A percentile compares a stretch with the other conserved stretches of the same genome.
phyloP scores from a whole-genome alignment of 1,140 invertebrate genomes.

The Cardiocondyla obscurior region DNA sequence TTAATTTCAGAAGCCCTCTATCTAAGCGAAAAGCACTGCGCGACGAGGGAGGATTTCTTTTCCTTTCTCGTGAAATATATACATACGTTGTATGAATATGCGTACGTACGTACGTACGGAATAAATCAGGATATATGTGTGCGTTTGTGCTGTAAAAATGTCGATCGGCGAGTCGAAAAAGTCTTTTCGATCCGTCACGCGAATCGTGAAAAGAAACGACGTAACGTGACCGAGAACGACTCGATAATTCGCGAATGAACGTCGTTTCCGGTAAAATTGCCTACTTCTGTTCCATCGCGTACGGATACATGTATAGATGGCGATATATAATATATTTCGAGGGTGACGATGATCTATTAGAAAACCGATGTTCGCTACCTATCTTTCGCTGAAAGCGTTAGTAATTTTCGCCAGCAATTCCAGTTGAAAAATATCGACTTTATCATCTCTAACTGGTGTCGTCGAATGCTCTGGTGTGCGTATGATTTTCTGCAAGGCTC shows the following conservation, averaged over 20 bases:
- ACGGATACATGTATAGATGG: not conserved
- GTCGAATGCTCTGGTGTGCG: not conserved
- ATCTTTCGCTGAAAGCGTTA: constrained; percentile 7
- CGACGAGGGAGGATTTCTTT: constrained; percentile 29
- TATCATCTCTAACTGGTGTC: not conserved
- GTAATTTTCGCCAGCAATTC: constrained; percentile 13
- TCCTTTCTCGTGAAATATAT: not conserved
- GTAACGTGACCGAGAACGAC: constrained; percentile 2
- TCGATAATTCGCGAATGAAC: constrained; percentile 6
- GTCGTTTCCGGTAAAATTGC: constrained; percentile 11
- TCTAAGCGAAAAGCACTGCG: constrained; percentile 20
- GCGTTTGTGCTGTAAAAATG: constrained; percentile 1
- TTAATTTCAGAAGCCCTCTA: constrained; percentile 31
- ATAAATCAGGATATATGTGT: not conserved
- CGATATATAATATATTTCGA: not conserved
- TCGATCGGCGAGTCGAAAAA: not conserved
- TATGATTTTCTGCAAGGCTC: not conserved
- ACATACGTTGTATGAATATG: constrained; percentile 12
- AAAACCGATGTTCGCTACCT: constrained; percentile 19
- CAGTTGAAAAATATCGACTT: constrained; percentile 26
- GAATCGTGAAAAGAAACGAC: not conserved
- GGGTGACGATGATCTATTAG: not conserved
- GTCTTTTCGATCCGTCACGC: not conserved
- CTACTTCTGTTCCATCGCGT: constrained; percentile 10
- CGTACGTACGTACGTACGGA: constrained; percentile 24